Conservation (phyloP, 2,113 vertebrate genomes). For the Colistium nudipinnis region DNA sequence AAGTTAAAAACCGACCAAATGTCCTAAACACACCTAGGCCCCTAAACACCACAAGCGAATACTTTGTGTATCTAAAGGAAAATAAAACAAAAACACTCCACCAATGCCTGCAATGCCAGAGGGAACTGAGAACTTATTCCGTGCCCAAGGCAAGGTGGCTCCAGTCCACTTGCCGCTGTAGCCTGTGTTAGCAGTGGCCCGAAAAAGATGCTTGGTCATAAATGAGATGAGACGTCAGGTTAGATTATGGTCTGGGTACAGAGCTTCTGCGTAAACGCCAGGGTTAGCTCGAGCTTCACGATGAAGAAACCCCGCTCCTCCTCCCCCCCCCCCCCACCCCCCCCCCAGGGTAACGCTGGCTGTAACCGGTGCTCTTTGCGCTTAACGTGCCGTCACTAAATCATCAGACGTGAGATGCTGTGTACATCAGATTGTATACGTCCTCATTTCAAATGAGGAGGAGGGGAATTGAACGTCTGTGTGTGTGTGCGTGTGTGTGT, state of each 20-base stretch:
- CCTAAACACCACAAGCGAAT: background rate
- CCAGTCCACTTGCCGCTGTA: constrained; percentile 47
- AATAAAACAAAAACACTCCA: background rate
- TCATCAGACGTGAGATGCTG: constrained; percentile 23
- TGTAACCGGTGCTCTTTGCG: too few species aligned
- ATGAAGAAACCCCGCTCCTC: constrained; percentile 38
- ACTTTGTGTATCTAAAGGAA: background rate
- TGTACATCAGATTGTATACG: background rate
- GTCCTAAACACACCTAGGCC: too few species aligned
- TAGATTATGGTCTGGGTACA: constrained; percentile 56
- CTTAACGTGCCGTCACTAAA: too few species aligned
- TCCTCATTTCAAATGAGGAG: background rate
- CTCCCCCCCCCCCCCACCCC: background rate
- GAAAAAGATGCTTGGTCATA: constrained; percentile 60
- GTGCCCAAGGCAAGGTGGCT: constrained; percentile 26
- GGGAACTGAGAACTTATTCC: background rate
- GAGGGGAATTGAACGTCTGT: too few species aligned
- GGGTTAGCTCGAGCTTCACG: constrained; percentile 58
- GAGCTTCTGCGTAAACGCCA: constrained; percentile 62
- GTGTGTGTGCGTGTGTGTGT: too few species aligned
- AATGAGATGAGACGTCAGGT: constrained; percentile 65
- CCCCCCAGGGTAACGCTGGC: constrained; percentile 17
- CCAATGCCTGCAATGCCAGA: background rate
- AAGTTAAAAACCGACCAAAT: background rate
- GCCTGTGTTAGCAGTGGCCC: constrained; percentile 22